phyloP scores from a whole-genome alignment of 2,113 vertebrate genomes.

The Cervus canadensis region DNA sequence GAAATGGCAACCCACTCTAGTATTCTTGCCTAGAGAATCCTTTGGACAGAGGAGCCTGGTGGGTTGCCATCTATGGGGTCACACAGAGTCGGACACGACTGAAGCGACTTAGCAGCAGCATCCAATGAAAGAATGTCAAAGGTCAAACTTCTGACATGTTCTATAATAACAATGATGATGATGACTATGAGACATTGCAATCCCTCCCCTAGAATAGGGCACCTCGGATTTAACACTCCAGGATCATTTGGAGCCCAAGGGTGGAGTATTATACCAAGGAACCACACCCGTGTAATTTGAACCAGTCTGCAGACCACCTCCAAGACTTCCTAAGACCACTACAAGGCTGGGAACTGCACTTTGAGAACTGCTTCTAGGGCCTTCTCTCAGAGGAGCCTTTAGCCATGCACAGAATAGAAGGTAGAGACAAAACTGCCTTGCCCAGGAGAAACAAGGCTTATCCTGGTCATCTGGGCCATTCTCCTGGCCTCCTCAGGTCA shows the following conservation, averaged over 20 bases:
- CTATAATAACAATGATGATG: rapidly evolving
- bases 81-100: neutral
- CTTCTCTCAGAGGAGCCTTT: neutral
- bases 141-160: neutral
- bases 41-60: neutral
- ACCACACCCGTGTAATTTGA: neutral
- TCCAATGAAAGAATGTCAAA: neutral
- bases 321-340: neutral
- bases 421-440: neutral
- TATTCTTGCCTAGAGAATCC: neutral
- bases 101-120: neutral
- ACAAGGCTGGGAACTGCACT: neutral
- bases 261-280: neutral
- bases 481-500: neutral
- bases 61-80: neutral
- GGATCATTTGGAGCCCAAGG: no score
- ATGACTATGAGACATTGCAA: rapidly evolving
- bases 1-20: neutral
- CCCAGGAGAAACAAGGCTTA: neutral
- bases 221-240: neutral
- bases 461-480: neutral
- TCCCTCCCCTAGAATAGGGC: rapidly evolving
- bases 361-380: neutral
- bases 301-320: neutral
- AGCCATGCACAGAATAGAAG: no score